Conservation (phyloP, 2,113 vertebrate genomes). For the Carlito syrichta region DNA sequence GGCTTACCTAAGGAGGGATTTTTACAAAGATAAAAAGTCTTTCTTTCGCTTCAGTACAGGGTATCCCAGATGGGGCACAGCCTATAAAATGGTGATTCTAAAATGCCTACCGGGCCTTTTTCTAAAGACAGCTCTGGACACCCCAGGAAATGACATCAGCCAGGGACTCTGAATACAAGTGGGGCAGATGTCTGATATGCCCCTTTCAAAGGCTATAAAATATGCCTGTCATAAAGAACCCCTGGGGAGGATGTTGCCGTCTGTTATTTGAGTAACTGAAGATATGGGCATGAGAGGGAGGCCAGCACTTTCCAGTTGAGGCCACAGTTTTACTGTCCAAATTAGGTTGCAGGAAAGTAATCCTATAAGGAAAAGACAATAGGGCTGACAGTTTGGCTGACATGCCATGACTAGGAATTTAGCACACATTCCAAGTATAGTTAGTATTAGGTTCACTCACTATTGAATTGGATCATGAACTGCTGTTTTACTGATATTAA, state of each 20-base stretch:
- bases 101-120: neutral
- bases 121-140: neutral
- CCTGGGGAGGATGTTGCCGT: neutral
- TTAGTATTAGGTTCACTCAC: neutral
- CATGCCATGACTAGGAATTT: neutral
- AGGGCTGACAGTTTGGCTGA: neutral
- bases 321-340: neutral
- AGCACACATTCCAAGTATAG: neutral
- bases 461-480: neutral
- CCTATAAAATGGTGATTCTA: neutral
- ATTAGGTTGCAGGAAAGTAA: neutral
- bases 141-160: neutral
- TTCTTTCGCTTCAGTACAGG: neutral
- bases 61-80: neutral
- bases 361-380: neutral
- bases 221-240: neutral
- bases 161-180: neutral
- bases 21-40: conserved; percentile 19
- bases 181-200: neutral
- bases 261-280: neutral
- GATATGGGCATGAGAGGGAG: neutral
- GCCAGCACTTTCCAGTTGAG: neutral
- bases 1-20: conserved; percentile 13
- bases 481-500: neutral
- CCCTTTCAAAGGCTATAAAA: neutral